These are phyloP conservation scores for Sturnira hondurensis DNA, from an alignment of 2,113 vertebrate species.

Conservation along the genomic window DNA sequence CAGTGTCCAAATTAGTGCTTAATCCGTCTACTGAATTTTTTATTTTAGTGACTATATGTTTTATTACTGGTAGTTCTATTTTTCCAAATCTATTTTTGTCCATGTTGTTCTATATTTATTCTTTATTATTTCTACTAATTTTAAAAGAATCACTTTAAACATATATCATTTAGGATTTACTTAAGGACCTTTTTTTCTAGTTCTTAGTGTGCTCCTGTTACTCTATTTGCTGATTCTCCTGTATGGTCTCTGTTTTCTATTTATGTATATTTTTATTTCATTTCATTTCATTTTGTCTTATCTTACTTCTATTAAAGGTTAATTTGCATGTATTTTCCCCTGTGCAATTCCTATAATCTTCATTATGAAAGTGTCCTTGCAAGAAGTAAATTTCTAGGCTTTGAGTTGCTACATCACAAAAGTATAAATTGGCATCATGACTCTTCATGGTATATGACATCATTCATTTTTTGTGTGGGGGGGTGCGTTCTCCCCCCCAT, in stretches of 20 bases:
- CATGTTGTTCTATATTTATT: not conserved
- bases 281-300: not conserved
- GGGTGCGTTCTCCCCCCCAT: rapidly evolving
- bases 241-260: not conserved
- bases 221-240: not conserved
- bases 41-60: not conserved
- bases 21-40: not conserved
- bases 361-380: not conserved
- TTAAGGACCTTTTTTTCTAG: not conserved
- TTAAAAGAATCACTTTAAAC: not conserved
- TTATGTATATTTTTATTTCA: not conserved
- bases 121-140: not conserved
- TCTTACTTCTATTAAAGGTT: not conserved
- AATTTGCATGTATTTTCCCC: not conserved
- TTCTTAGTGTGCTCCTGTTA: not conserved
- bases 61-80: not conserved
- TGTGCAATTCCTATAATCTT: not conserved
- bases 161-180: not conserved
- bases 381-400: not conserved
- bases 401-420: not conserved
- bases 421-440: not conserved
- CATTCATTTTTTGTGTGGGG: not conserved
- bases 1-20: not conserved
- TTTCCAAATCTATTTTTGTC: not conserved
- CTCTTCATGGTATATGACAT: too few species aligned